phyloP scores from a whole-genome alignment of 2,113 vertebrate species.

The Stigmatopora nigra region DNA sequence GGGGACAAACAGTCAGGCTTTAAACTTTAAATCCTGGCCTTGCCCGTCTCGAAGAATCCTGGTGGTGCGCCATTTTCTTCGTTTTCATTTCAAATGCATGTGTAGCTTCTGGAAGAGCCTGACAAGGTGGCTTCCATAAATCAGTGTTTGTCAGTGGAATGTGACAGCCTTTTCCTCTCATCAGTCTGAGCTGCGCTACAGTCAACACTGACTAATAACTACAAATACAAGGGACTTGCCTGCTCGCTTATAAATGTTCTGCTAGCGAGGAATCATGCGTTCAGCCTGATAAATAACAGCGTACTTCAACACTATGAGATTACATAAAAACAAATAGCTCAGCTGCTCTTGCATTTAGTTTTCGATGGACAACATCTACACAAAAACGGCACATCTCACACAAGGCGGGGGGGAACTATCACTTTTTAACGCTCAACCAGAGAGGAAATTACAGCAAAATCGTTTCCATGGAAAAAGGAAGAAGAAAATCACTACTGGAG shows the following conservation, averaged over 20 bases:
- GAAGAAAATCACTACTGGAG: slow-evolving; percentile 44
- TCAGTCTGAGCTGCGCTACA: slow-evolving; percentile 69
- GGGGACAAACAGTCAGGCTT: slow-evolving; percentile 12
- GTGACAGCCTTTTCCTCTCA: slow-evolving; percentile 68
- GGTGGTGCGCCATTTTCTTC: slow-evolving; percentile 54
- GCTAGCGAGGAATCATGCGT: slow-evolving; percentile 55
- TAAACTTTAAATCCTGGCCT: slow-evolving; percentile 36
- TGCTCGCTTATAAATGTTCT: slow-evolving; percentile 63
- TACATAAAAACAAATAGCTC: slow-evolving; percentile 59
- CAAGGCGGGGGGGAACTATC: not conserved
- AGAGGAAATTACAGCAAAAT: slow-evolving; percentile 45
- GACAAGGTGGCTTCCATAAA: slow-evolving; percentile 63
- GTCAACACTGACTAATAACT: slow-evolving; percentile 74
- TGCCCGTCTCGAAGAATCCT: slow-evolving; percentile 13
- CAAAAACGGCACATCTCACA: not conserved
- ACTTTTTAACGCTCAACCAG: slow-evolving; percentile 13
- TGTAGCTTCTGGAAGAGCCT: slow-evolving; percentile 55
- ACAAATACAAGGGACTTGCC: slow-evolving; percentile 64
- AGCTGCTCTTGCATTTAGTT: slow-evolving; percentile 42
- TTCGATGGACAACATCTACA: slow-evolving; percentile 36
- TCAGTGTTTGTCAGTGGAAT: slow-evolving; percentile 67
- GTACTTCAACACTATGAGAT: slow-evolving; percentile 51
- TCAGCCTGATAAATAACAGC: slow-evolving; percentile 64
- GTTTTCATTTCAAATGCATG: slow-evolving; percentile 64
- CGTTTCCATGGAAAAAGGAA: not conserved